These are phyloP conservation scores for Mycalesis mineus DNA, from an alignment of 2,888 invertebrate species.

Conservation along the genomic window DNA sequence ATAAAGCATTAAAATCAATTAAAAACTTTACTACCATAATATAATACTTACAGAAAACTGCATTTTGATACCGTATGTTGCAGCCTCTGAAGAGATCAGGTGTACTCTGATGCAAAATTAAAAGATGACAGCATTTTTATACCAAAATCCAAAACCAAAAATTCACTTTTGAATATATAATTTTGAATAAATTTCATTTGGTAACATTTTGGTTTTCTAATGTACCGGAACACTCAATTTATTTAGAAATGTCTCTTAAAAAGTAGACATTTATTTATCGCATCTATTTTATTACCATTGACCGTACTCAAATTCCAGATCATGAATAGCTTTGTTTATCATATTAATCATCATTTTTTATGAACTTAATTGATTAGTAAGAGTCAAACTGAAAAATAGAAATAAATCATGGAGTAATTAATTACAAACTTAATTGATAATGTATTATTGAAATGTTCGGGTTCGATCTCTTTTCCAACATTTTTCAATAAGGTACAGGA, in stretches of 20 bases:
- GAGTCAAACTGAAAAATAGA: background rate
- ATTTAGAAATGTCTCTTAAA: background rate
- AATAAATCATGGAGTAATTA: too few relatives aligned
- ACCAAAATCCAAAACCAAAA: conserved; percentile 8
- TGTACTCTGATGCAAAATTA: conserved; percentile 11
- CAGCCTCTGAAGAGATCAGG: conserved; percentile 13
- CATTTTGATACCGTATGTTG: conserved; percentile 8
- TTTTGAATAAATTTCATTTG: background rate
- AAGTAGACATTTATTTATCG: background rate
- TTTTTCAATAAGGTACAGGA: too few relatives aligned
- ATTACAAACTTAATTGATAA: too few relatives aligned
- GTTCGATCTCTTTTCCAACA: too few relatives aligned
- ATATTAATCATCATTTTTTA: background rate
- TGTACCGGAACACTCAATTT: background rate
- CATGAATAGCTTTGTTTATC: background rate
- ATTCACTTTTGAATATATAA: background rate
- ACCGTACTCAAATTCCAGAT: background rate
- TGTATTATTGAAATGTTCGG: too few relatives aligned
- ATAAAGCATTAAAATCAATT: too few relatives aligned
- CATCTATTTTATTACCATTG: background rate
- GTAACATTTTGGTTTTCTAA: conserved; percentile 1
- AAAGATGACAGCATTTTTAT: conserved; percentile 14
- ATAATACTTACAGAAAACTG: conserved; percentile 19
- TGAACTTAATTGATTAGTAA: background rate
- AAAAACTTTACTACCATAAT: too few relatives aligned